Base-by-base conservation (phyloP, 1,140 invertebrate genomes). In the Copidosoma floridanum region DNA sequence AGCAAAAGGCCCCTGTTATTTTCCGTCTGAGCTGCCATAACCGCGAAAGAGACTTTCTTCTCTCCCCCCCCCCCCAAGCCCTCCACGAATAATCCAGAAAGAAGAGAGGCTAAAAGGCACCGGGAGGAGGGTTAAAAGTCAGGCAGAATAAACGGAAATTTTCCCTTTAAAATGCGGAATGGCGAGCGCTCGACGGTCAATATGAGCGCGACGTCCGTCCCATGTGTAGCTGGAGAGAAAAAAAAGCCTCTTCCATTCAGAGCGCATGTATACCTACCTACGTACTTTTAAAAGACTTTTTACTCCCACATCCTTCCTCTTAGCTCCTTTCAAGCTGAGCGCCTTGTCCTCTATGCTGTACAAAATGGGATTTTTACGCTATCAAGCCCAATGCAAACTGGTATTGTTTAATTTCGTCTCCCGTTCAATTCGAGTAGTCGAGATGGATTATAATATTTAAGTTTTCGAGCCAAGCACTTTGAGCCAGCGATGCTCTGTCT, bases 141-240 rank as follows among this genome's bases (percentile, higher is more conserved):
- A 68, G 58, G 37, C 61, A 68, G 71, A 72, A 74, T 70, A 73
- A 78, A 75, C 75, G 69, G 68, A 78, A 79, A 78, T 77, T 79
- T 80, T 76, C 71, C 70, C 71, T 78, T 76, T 78, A 78, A 77
- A 79, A 78, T 78, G 73, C 75, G 75, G 73, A 77, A 76, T 76
- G 63, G 71, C 65, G 69, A 71, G 68, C 56, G 64, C 53, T 21
- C 64, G 61, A 53, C 61, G 72, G 70, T 71, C 74, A n/a, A n/a
- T n/a, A n/a, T n/a, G 68, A 71, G 62, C 65, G 69, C 32, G 38
- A 29, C 12, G 24, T n/a, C 56, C 57, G 53, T 20, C 58, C 61
- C 58, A 60, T 64, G 66, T 53, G 55, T 48, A 21, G 48, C 27
- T 37, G 24, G 47, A 53, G 40, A 55, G 67, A 43, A 51, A 58